A percentile compares a stretch with the other conserved stretches of the same genome.
phyloP scores from a whole-genome alignment of 1,140 invertebrate species.

The Nebria ingens region DNA sequence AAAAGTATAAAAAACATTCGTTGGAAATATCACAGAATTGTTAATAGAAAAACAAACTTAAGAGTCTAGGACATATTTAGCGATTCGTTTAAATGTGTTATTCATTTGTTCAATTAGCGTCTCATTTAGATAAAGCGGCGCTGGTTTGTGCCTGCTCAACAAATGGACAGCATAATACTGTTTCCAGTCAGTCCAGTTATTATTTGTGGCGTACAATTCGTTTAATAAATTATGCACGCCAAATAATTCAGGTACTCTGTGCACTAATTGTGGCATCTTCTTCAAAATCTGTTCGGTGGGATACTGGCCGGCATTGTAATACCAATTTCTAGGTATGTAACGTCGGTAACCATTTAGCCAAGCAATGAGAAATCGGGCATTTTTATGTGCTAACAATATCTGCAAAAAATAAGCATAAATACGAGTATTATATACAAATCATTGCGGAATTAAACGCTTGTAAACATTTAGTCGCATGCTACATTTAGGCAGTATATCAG shows the following conservation, averaged over 20 bases:
- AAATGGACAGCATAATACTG: constrained; percentile 24
- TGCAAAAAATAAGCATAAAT: constrained; percentile 15
- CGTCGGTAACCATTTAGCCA: constrained; percentile 27
- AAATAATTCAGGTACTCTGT: constrained; percentile 24
- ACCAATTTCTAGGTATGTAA: constrained; percentile 27
- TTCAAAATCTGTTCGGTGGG: constrained; percentile 26
- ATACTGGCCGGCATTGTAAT: constrained; percentile 30
- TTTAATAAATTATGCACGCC: constrained; percentile 25
- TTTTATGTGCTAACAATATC: constrained; percentile 29
- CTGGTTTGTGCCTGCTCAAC: constrained; percentile 21
- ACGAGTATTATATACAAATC: neutral
- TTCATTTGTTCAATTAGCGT: constrained; percentile 18
- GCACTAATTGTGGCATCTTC: constrained; percentile 21
- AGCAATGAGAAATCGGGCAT: constrained; percentile 27
- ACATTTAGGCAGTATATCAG: too few relatives aligned
- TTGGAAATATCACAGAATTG: neutral
- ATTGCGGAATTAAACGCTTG: too few relatives aligned
- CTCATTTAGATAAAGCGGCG: constrained; percentile 21
- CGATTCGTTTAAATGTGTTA: constrained; percentile 24
- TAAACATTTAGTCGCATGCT: too few relatives aligned
- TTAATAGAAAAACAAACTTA: neutral
- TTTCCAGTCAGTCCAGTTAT: constrained; percentile 20
- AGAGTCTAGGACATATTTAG: constrained; percentile 20
- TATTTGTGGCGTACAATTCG: constrained; percentile 17
- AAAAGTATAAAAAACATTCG: too few relatives aligned